Evolutionary conservation across 2,113 vertebrate species (phyloP).

Genomic region (Tragelaphus buxtoni): DNA sequence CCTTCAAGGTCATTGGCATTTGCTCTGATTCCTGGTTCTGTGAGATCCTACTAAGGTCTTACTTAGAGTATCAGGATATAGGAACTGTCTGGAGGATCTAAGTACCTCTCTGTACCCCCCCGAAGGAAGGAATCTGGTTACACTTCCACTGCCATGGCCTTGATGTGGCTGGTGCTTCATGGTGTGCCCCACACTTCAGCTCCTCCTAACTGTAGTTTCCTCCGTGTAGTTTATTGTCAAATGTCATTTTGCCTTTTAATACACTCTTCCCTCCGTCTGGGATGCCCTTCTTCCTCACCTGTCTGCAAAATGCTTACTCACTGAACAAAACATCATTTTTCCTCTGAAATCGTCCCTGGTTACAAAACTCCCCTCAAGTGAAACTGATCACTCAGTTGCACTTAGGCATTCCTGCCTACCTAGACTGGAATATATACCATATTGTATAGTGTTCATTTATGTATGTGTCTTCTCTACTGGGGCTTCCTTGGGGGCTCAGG

Average conservation of each 20-base stretch:
- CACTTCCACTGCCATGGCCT: not conserved
- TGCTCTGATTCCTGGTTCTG: not conserved
- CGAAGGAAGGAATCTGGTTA: not conserved
- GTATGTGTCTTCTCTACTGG: not conserved
- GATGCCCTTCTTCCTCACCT: not conserved
- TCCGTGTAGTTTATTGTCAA: not conserved
- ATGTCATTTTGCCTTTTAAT: not conserved
- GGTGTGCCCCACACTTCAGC: not conserved
- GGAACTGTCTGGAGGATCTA: not conserved
- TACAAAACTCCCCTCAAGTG: not conserved
- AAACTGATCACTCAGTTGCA: not conserved
- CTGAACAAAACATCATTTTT: not conserved
- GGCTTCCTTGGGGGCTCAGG: not conserved
- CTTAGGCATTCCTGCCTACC: not conserved
- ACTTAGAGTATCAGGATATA: not conserved
- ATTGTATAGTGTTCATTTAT: not conserved
- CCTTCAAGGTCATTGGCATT: not conserved
- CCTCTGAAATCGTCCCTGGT: not conserved
- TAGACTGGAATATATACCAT: not conserved
- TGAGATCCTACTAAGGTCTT: not conserved
- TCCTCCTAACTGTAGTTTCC: not conserved
- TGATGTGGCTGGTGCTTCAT: not conserved
- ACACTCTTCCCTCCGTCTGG: not conserved
- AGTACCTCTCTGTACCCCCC: not conserved
- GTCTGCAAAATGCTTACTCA: not conserved